Evolutionary conservation across 1,140 invertebrate genomes (phyloP).

Genomic region (Sinonovacula constricta): DNA sequence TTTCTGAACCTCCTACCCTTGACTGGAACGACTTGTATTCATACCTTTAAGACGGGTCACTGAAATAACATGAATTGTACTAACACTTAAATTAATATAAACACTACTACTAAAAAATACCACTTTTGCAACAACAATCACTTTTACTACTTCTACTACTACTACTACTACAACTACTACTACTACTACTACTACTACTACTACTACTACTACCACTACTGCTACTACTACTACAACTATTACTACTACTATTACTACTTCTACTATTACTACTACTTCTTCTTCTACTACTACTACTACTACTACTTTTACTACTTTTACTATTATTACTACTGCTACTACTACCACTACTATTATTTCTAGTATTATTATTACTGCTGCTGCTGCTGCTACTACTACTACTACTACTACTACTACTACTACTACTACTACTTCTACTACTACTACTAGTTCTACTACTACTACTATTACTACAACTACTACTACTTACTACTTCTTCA

Average conservation of each 20-base stretch:
- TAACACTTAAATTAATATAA: too few species aligned
- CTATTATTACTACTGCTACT: constrained; percentile 23
- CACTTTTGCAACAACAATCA: too few species aligned
- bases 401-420: constrained; percentile 51
- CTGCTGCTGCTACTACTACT: constrained; percentile 51
- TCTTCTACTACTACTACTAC: constrained; percentile 27
- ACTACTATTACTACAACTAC: constrained; percentile 48
- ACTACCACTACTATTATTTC: constrained; percentile 27
- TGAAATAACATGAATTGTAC: too few species aligned
- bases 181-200: too few species aligned
- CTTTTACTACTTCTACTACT: too few species aligned
- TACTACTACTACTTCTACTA: constrained; percentile 45
- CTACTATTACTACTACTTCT: constrained; percentile 30
- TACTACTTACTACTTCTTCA: constrained; percentile 24
- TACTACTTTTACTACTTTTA: constrained; percentile 31
- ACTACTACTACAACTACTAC: too few species aligned
- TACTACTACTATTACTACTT: too few species aligned
- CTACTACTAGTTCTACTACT: constrained; percentile 51
- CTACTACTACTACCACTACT: constrained; percentile 12
- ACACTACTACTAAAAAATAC: too few species aligned
- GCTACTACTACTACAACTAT: too few species aligned
- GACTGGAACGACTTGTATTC: too few species aligned
- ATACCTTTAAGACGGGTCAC: too few species aligned
- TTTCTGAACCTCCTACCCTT: too few species aligned
- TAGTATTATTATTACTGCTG: constrained; percentile 10